Evolutionary conservation across 1,140 invertebrate genomes (phyloP), one percentile per base, ranked within the genome.

Genomic region (Tyrophagus putrescentiae): DNA sequence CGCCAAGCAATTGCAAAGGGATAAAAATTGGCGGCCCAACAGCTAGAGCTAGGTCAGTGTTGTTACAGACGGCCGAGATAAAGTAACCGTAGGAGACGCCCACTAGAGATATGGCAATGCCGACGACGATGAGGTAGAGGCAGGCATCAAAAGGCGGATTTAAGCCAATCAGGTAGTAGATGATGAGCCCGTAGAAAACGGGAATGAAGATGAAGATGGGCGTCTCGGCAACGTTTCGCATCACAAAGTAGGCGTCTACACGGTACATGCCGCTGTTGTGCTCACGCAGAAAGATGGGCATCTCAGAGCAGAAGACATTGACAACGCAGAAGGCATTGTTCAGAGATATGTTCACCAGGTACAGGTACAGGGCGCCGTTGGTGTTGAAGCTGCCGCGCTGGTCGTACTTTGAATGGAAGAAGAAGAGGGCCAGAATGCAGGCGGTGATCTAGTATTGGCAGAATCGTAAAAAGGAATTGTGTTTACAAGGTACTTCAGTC

Each of bases 341-440:
- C 71, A 92, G 93, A 7, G 86, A 94, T 82, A 90, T 88, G 71
- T 90, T 92, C 4, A 84, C 90, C 2, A 94, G 75, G 68, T 92
- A 84, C 57, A 94, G 80, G 69, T 94, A 96, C 25, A 96, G 77
- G n/a, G 84, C 87, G 45, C 93, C 92, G 70, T 94, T 95, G 60
- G 96, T 90, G 70, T 96, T 96, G 80, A 87, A 86, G 0, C 94
- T 84, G 4, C 88, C 88, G 65, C 88, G 82, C 71, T 93, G 83
- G 66, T 86, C 81, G 32, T 87, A 68, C 65, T 79, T 73, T 70
- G 94, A 91, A 65, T 79, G 73, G 67, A 84, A 86, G 72, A 90
- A 98, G 57, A 97, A 83, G 3, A 91, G 70, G 5, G 89, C 90
- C 62, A 96, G 81, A 3, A 95, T 70, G 5, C 89, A 68, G 3